These are phyloP conservation scores for Sabatieria punctata DNA, from an alignment of 2,888 invertebrate genomes.

Conservation along the genomic window DNA sequence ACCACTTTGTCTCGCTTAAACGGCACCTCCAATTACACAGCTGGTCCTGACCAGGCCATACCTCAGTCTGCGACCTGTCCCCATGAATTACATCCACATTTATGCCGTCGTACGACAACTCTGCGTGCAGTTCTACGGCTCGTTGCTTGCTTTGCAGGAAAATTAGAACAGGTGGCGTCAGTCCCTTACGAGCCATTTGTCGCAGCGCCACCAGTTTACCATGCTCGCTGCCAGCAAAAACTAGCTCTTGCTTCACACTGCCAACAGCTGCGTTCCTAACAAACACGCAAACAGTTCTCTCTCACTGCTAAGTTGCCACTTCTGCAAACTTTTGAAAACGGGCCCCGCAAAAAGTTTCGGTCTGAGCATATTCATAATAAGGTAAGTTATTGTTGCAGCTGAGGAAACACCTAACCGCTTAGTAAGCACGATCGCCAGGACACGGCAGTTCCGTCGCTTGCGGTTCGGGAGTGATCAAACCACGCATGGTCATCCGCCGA, in stretches of 20 bases:
- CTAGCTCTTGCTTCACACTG: constrained; percentile 61
- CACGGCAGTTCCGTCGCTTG: too few species aligned
- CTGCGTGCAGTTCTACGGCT: constrained; percentile 71
- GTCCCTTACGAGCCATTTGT: constrained; percentile 29
- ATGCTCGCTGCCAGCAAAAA: constrained; percentile 67
- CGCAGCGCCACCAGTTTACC: constrained; percentile 33
- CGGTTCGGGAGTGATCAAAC: too few species aligned
- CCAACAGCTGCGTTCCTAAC: constrained; percentile 66
- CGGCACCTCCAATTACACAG: background rate
- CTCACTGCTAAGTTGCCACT: background rate
- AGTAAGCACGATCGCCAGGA: too few species aligned
- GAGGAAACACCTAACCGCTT: too few species aligned
- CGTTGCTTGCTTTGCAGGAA: constrained; percentile 74
- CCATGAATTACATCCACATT: constrained; percentile 85
- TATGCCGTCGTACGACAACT: constrained; percentile 67
- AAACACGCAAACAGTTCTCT: background rate
- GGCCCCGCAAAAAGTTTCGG: too few species aligned
- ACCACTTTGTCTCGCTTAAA: constrained; percentile 71
- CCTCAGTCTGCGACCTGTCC: constrained; percentile 67
- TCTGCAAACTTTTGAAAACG: too few species aligned
- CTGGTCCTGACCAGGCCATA: constrained; percentile 24
- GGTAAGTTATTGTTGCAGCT: too few species aligned
- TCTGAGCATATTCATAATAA: too few species aligned
- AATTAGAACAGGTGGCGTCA: constrained; percentile 67
- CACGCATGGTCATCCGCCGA: too few species aligned